Evolutionary conservation across 2,113 vertebrate species (phyloP).

Genomic region (Suricata suricatta): DNA sequence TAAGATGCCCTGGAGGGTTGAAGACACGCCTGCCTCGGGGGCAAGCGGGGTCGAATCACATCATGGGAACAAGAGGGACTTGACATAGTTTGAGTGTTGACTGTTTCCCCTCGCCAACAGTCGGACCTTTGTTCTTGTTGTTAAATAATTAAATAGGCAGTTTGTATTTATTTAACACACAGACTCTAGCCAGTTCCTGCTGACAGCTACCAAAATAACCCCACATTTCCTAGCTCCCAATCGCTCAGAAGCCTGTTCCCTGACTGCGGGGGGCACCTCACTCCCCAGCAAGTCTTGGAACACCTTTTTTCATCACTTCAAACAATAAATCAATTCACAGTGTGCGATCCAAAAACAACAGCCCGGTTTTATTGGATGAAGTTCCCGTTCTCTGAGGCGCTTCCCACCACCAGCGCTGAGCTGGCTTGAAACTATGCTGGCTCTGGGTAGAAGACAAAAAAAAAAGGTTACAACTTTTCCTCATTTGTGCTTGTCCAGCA

Average conservation of each 20-base stretch:
- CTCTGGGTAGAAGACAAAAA: too few species aligned
- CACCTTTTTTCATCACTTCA: conserved; percentile 70
- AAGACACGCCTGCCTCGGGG: not conserved
- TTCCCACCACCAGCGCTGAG: not conserved
- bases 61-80: conserved; percentile 70
- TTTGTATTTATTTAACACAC: conserved; percentile 79
- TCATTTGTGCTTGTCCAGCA: not conserved
- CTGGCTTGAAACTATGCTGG: not conserved
- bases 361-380: conserved; percentile 53
- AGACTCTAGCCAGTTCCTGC: conserved; percentile 72
- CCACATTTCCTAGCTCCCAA: conserved; percentile 5
- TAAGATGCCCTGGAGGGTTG: conserved; percentile 56
- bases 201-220: conserved; percentile 74
- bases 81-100: conserved; percentile 25
- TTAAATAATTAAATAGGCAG: conserved; percentile 77
- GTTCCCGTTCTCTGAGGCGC: conserved; percentile 6
- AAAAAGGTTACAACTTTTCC: not conserved
- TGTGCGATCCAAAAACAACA: conserved; percentile 61
- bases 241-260: not conserved
- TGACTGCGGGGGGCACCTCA: not conserved
- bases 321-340: conserved; percentile 74
- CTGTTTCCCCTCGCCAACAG: conserved; percentile 68
- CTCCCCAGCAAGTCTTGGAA: not conserved
- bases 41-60: conserved; percentile 47
- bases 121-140: conserved; percentile 63